Evolutionary conservation across 2,888 invertebrate species (phyloP).

Genomic region (Chloroclysta siterata): DNA sequence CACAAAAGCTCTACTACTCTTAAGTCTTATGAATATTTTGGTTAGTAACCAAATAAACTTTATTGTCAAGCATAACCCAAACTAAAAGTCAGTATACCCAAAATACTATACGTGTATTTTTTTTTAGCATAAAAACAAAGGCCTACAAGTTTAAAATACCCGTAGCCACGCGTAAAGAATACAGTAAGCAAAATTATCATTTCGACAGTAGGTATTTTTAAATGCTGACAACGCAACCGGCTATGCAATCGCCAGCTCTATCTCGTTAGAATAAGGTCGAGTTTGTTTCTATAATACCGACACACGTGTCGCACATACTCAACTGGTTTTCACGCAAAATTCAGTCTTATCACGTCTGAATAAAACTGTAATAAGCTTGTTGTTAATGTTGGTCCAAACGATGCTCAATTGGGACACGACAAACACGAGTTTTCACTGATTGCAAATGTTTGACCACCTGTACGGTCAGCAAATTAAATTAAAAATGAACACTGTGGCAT

Average conservation of each 20-base stretch:
- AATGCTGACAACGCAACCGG: slow-evolving; percentile 7
- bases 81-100: too few species aligned
- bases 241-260: slow-evolving; percentile 13
- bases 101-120: background rate
- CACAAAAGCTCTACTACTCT: too few species aligned
- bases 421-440: slow-evolving; percentile 60
- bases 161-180: slow-evolving; percentile 11
- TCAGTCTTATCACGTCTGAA: slow-evolving; percentile 14
- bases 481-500: slow-evolving; percentile 26
- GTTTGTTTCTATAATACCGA: slow-evolving; percentile 25
- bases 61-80: too few species aligned
- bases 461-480: slow-evolving; percentile 46
- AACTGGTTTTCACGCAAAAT: slow-evolving; percentile 14
- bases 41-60: too few species aligned
- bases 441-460: slow-evolving; percentile 61
- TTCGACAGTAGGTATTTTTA: slow-evolving; percentile 21
- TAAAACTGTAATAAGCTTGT: slow-evolving; percentile 26
- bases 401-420: slow-evolving; percentile 54
- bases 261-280: slow-evolving; percentile 25
- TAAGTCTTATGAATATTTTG: too few species aligned
- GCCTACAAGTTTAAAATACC: background rate
- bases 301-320: slow-evolving; percentile 25
- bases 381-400: slow-evolving; percentile 36
- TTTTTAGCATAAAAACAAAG: background rate
- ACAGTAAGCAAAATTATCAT: slow-evolving; percentile 20